Base-by-base conservation (phyloP, 2,888 invertebrate species). In the Schrankia costaestrigalis region DNA sequence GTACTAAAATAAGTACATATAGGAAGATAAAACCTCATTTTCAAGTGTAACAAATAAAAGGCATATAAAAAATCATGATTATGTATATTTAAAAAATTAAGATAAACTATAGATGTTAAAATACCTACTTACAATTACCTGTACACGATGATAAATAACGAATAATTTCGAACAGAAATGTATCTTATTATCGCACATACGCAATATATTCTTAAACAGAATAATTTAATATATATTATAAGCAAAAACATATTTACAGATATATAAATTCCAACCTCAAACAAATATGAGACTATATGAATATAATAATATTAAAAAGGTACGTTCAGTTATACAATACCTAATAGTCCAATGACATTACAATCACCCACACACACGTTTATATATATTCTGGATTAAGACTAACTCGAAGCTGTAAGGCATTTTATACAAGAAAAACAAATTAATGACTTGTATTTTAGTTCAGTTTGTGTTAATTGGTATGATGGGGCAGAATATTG, bases 11-110 rank as follows among this genome's bases (percentile, higher is more conserved):
- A n/a, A n/a, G n/a, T n/a, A n/a, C n/a, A n/a, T n/a, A n/a, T n/a
- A n/a, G n/a, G n/a, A n/a, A n/a, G n/a, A n/a, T 3, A 17, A 17
- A 7, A 5, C 7, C 3, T 17, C 7, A 17, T 17, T 17, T 7
- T 1, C n/a, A 21, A 3, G 8, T 3, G 22, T 8, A 2, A 18
- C 1, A 44, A 78, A 63, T 66, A 47, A 81, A 78, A 75, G 59
- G 39, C 66, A 37, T 29, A 56, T 54, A 52, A 79, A 80, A 82
- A 83, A 78, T 78, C 78, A 78, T 77, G 79, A 85, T 85, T 83
- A 85, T 80, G 79, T 83, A 79, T 81, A 82, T 82, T 82, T 73
- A 82, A 85, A 83, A 85, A 83, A 84, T 78, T 78, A 81, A 77
- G 75, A 77, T 81, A 78, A 80, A 76, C 74, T 29, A 58, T 56